phyloP scores from a whole-genome alignment of 2,888 invertebrate species.

The Odontomyia ornata region DNA sequence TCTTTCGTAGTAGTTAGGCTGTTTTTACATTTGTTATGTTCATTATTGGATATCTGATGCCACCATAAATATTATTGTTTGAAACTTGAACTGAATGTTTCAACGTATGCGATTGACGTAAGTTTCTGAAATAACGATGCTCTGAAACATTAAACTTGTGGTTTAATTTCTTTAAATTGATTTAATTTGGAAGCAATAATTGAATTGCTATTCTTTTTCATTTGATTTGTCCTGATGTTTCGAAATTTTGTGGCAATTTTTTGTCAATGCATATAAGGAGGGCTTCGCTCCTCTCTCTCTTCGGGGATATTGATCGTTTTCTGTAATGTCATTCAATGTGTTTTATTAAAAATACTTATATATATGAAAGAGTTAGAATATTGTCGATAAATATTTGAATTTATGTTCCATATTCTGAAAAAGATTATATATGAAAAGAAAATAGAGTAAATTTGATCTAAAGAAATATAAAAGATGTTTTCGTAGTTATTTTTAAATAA shows the following conservation, averaged over 20 bases:
- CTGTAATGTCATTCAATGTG: not conserved
- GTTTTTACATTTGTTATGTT: slow-evolving; percentile 40
- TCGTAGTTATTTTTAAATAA: slow-evolving; percentile 17
- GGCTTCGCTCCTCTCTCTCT: no score
- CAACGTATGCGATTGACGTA: no score
- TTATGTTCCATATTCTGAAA: slow-evolving; percentile 11
- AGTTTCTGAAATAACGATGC: not conserved
- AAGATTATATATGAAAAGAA: slow-evolving; percentile 22
- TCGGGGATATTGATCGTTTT: slow-evolving; percentile 9
- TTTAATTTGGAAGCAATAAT: no score
- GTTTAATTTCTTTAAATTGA: no score
- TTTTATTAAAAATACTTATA: not conserved
- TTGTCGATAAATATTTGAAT: slow-evolving; percentile 11
- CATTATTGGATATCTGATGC: not conserved
- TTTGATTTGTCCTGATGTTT: no score
- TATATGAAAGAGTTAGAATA: not conserved
- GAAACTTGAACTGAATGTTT: not conserved
- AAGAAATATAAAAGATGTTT: slow-evolving; percentile 20
- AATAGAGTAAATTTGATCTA: slow-evolving; percentile 28
- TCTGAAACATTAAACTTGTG: no score
- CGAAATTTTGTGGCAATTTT: no score
- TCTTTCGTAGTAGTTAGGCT: slow-evolving; percentile 23
- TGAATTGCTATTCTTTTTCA: no score
- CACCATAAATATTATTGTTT: not conserved
- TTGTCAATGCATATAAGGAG: no score